These are phyloP conservation scores for Euschistus heros DNA, from an alignment of 1,140 invertebrate genomes.

Conservation along the genomic window DNA sequence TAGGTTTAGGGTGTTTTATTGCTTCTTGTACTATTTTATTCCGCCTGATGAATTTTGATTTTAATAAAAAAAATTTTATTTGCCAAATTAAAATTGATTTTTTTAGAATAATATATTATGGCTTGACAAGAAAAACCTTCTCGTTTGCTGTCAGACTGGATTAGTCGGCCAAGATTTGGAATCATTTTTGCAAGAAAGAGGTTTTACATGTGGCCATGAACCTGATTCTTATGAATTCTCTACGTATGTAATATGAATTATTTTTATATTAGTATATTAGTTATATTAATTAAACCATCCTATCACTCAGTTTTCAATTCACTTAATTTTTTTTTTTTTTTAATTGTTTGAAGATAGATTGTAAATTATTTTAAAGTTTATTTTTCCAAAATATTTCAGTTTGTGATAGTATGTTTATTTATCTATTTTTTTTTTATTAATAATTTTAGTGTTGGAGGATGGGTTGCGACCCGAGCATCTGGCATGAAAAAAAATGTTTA, in stretches of 20 bases:
- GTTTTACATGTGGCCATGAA: slow-evolving; percentile 82
- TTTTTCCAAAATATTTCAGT: too few species aligned
- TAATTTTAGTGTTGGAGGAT: slow-evolving; percentile 78
- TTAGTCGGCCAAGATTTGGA: slow-evolving; percentile 93
- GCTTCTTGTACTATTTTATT: too few species aligned
- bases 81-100: slow-evolving; percentile 1
- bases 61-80: background rate
- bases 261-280: too few species aligned
- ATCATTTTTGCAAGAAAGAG: slow-evolving; percentile 53
- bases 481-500: slow-evolving; percentile 99
- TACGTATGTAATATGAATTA: slow-evolving; percentile 36
- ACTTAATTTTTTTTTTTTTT: too few species aligned
- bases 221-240: slow-evolving; percentile 97
- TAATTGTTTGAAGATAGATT: too few species aligned
- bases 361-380: too few species aligned
- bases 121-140: slow-evolving; percentile 82
- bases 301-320: background rate
- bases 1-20: too few species aligned
- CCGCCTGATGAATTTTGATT: too few species aligned
- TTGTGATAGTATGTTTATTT: too few species aligned
- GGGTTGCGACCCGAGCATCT: slow-evolving; percentile 94
- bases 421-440: background rate
- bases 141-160: slow-evolving; percentile 73
- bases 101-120: slow-evolving; percentile 74
- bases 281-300: too few species aligned